These are phyloP conservation scores for Excalfactoria chinensis DNA, from an alignment of 2,113 vertebrate species.

Conservation along the genomic window DNA sequence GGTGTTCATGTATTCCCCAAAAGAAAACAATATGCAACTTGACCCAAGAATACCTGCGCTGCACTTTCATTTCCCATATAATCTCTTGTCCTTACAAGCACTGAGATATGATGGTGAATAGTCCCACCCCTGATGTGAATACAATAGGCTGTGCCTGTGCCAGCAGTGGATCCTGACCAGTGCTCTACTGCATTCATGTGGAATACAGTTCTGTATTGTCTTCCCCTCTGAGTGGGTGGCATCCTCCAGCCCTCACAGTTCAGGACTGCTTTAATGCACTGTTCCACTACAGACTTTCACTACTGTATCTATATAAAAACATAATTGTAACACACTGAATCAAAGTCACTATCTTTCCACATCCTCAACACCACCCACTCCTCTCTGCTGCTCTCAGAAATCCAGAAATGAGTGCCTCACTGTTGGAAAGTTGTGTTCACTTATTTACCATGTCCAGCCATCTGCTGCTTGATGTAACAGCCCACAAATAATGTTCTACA, in stretches of 20 bases:
- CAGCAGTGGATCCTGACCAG: background rate
- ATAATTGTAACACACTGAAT: background rate
- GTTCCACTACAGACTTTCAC: background rate
- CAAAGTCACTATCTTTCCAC: background rate
- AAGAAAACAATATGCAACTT: background rate
- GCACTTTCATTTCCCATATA: background rate
- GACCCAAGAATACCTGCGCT: background rate
- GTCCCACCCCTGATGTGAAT: background rate
- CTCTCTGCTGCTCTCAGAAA: background rate
- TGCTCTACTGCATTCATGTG: background rate
- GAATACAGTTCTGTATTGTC: background rate
- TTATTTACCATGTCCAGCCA: background rate
- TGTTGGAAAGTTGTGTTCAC: background rate
- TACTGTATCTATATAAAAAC: background rate
- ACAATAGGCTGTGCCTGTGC: background rate
- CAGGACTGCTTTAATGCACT: background rate
- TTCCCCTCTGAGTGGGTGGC: background rate
- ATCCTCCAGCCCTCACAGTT: background rate
- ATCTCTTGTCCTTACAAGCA: background rate
- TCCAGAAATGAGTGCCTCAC: background rate
- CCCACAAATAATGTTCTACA: background rate
- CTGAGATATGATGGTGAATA: background rate
- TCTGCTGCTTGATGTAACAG: background rate
- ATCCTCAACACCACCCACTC: background rate
- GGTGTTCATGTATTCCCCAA: background rate